A percentile compares a stretch with the other conserved stretches of the same genome.
These are phyloP conservation scores for Uria lomvia DNA, from an alignment of 2,113 vertebrate genomes.

Conservation along the genomic window DNA sequence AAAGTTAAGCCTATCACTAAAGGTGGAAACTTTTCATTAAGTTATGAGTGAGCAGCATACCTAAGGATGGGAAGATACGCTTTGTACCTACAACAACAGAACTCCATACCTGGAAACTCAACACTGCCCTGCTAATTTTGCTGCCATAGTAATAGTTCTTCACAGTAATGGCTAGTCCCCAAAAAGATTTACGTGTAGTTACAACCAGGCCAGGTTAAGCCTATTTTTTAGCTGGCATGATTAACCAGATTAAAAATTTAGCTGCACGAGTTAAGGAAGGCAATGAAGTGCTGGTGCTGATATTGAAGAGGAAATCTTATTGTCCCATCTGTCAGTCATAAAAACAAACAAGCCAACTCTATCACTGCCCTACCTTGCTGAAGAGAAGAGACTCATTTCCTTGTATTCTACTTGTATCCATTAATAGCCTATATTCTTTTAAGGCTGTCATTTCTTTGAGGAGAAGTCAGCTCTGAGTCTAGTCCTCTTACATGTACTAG, in stretches of 20 bases:
- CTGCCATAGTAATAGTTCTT: background rate
- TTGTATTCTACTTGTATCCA: background rate
- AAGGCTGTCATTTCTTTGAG: background rate
- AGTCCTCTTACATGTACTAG: background rate
- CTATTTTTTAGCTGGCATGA: background rate
- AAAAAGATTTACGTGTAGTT: background rate
- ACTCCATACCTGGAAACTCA: background rate
- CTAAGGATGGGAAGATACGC: background rate
- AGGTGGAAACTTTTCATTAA: background rate
- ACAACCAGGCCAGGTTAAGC: background rate
- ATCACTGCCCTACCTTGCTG: background rate
- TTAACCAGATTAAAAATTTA: background rate
- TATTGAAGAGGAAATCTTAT: background rate
- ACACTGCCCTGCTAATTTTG: background rate
- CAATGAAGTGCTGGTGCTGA: background rate
- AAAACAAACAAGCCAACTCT: conserved; percentile 2
- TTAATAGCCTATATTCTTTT: conserved; percentile 2
- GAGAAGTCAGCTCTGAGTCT: background rate
- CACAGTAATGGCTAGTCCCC: background rate
- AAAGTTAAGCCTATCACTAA: background rate
- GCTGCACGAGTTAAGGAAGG: background rate
- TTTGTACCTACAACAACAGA: background rate
- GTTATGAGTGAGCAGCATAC: fast-evolving
- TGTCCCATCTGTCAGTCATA: background rate
- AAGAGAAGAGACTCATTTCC: background rate